Evolutionary conservation across 1,140 invertebrate species (phyloP).

Genomic region (Papilio machaon): DNA sequence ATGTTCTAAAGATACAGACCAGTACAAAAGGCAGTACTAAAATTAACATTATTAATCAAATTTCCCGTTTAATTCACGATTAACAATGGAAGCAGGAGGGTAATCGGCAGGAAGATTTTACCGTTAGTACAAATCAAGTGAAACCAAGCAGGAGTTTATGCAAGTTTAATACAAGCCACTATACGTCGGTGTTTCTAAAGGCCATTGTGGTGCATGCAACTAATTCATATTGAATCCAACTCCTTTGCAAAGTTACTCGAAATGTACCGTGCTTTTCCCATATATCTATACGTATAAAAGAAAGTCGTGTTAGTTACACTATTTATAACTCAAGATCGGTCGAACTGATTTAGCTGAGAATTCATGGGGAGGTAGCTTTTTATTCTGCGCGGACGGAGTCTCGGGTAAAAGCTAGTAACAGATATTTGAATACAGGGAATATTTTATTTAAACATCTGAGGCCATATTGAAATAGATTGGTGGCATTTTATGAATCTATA

Average conservation of each 20-base stretch:
- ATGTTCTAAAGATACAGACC: too few species aligned
- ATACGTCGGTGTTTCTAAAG: conserved; percentile 22
- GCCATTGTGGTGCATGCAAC: conserved; percentile 34
- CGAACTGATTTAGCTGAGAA: too few species aligned
- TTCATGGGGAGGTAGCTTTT: too few species aligned
- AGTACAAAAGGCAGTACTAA: background rate
- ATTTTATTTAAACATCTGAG: conserved; percentile 35
- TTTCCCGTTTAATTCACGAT: background rate
- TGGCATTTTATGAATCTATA: conserved; percentile 27
- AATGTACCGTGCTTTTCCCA: conserved; percentile 34
- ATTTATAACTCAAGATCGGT: too few species aligned
- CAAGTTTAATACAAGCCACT: conserved; percentile 6
- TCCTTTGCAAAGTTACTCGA: conserved; percentile 39
- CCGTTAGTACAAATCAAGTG: conserved; percentile 36
- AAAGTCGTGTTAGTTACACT: too few species aligned
- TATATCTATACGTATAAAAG: too few species aligned
- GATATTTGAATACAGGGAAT: conserved; percentile 43
- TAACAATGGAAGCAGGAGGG: conserved; percentile 23
- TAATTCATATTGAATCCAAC: conserved; percentile 36
- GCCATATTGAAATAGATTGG: conserved; percentile 27
- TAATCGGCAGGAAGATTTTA: background rate
- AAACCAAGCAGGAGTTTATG: conserved; percentile 25
- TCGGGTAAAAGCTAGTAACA: too few species aligned
- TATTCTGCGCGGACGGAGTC: too few species aligned
- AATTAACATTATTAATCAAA: conserved; percentile 2